phyloP scores from a whole-genome alignment of 2,797 vertebrate genomes.

The Mycteria americana region DNA sequence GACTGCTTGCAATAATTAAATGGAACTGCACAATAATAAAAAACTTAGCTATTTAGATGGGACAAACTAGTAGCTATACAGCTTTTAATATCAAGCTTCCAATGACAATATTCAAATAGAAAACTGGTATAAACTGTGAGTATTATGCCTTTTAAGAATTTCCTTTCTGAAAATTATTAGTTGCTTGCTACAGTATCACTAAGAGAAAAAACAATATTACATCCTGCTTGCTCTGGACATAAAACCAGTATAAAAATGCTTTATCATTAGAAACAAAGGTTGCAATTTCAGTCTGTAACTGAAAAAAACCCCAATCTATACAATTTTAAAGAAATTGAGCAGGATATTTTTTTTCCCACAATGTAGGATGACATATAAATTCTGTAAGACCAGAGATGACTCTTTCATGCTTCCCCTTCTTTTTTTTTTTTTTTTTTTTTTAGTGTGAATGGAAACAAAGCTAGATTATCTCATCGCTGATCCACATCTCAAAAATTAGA shows the following conservation, averaged over 20 bases:
- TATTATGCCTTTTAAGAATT: background rate
- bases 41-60: background rate
- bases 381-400: accelerated
- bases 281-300: background rate
- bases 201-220: background rate
- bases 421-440: background rate
- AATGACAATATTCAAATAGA: background rate
- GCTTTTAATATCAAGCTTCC: background rate
- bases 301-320: background rate
- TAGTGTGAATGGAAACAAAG: background rate
- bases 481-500: background rate
- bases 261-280: background rate
- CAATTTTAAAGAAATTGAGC: background rate
- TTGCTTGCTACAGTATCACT: background rate
- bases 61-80: background rate
- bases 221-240: background rate
- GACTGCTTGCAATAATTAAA: background rate
- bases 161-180: background rate
- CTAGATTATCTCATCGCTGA: background rate
- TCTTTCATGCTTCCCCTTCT: background rate
- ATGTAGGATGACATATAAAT: background rate
- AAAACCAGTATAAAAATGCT: background rate
- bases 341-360: background rate
- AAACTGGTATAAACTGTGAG: background rate
- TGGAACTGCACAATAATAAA: background rate